Base-by-base conservation (phyloP, 2,797 vertebrate species). In the Sebastes minor region DNA sequence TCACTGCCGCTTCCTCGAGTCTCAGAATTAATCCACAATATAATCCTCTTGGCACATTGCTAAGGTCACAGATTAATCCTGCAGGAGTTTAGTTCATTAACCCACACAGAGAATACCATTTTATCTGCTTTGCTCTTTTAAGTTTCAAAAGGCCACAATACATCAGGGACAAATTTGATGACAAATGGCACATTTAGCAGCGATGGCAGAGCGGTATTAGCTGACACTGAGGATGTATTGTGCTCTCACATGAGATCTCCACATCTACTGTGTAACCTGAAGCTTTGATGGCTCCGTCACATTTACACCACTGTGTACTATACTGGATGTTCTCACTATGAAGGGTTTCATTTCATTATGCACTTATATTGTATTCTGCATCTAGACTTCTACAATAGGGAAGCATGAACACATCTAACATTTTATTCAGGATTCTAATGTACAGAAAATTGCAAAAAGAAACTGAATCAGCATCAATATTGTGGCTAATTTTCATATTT, bases 21-120 rank as follows among this genome's bases (percentile, higher is more conserved):
- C 83, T 72, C 66, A 55, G 76, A 83, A 86, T 85, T 84, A 90
- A 92, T 89, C 88, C 87, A 83, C 68, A 49, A 66, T 83, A 74
- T 89, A 91, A 91, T 91, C 85, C 89, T 87, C 63, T 76, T 75
- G 89, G 83, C 81, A 82, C 88, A 72, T 59, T 77, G 68, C 76
- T 83, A 61, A 90, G 59, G 83, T 81, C 82, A 79, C 78, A 85
- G 86, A 86, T 82, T 88, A 86, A 91, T 88, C 83, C 87, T 66
- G 67, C 74, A 60, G 52, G 76, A 82, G 66, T 88, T 83, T 35
- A 69, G 57, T 82, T 92, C 78, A 89, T 91, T 91, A 87, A 87
- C 70, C 42, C 33, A 70, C 78, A 55, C 22, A 25, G 38, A 57
- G 63, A 76, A 63, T 8, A 57, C 38, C 4, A 6, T 56, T 82